A percentile compares a stretch with the other conserved stretches of the same genome.
These are phyloP conservation scores for Dipodomys merriami DNA, from an alignment of 2,113 vertebrate genomes.

Conservation along the genomic window DNA sequence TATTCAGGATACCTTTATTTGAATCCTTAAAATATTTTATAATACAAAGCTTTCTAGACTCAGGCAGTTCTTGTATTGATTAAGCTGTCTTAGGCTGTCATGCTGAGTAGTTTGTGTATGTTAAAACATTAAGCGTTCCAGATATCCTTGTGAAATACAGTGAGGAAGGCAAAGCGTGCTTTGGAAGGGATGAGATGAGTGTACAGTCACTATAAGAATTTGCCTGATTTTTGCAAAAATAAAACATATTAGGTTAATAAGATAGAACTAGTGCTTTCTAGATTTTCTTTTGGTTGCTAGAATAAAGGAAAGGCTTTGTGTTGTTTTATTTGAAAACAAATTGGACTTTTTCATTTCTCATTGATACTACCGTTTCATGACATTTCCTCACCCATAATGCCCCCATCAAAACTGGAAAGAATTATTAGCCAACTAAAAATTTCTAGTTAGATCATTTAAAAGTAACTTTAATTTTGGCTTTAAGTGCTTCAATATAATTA, in stretches of 20 bases:
- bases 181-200: neutral
- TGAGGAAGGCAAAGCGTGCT: slow-evolving; percentile 27
- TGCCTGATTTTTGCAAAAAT: neutral
- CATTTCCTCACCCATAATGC: neutral
- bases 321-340: slow-evolving; percentile 44
- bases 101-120: neutral
- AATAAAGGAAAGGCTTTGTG: slow-evolving; percentile 31
- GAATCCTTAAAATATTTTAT: slow-evolving; percentile 16
- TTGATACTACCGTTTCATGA: neutral
- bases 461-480: neutral
- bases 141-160: slow-evolving; percentile 6
- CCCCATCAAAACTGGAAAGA: neutral
- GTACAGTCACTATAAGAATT: slow-evolving; percentile 13
- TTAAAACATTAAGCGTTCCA: slow-evolving; percentile 29
- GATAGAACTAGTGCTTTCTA: slow-evolving; percentile 24
- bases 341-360: neutral
- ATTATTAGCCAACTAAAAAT: neutral
- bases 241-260: slow-evolving; percentile 38
- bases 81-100: neutral
- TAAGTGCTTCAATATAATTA: slow-evolving; percentile 39
- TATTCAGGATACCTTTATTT: slow-evolving; percentile 41
- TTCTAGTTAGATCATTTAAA: neutral
- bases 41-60: slow-evolving; percentile 43
- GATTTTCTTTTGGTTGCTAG: slow-evolving; percentile 46
- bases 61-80: neutral